phyloP scores from a whole-genome alignment of 2,888 invertebrate species.

The Ectemnius continuus region DNA sequence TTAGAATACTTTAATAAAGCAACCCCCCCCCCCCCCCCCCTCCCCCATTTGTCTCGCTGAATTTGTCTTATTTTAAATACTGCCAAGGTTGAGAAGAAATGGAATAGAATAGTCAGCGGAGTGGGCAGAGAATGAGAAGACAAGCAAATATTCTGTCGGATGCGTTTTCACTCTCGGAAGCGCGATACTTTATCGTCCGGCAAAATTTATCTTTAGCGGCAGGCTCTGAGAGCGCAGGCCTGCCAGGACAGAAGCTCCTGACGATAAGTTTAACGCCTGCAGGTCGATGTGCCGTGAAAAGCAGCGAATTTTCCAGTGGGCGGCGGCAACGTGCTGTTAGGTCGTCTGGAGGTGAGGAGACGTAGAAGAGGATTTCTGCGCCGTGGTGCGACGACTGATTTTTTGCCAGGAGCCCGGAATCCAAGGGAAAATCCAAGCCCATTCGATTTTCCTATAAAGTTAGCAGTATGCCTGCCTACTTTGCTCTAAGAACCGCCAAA shows the following conservation, averaged over 20 bases:
- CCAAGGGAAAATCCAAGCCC: slow-evolving; percentile 18
- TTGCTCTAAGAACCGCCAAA: slow-evolving; percentile 19
- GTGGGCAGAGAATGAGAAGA: slow-evolving; percentile 9
- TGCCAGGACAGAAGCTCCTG: slow-evolving; percentile 9
- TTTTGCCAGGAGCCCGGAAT: slow-evolving; percentile 6
- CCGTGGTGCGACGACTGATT: slow-evolving; percentile 1
- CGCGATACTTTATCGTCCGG: slow-evolving; percentile 50
- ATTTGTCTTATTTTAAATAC: no score
- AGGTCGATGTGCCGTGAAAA: slow-evolving; percentile 36
- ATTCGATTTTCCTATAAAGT: slow-evolving; percentile 39
- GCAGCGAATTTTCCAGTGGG: slow-evolving; percentile 41
- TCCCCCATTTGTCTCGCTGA: no score
- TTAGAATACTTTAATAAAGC: no score
- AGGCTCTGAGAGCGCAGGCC: slow-evolving; percentile 10
- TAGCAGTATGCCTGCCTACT: slow-evolving; percentile 9
- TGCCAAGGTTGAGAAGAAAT: neutral
- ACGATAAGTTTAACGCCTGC: slow-evolving; percentile 30
- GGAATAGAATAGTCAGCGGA: neutral
- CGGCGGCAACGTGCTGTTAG: slow-evolving; percentile 32
- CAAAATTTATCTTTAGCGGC: slow-evolving; percentile 57
- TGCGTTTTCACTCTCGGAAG: slow-evolving; percentile 36
- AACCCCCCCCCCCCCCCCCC: no score
- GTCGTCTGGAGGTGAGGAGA: slow-evolving; percentile 48
- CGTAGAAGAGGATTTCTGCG: slow-evolving; percentile 15
- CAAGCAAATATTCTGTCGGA: slow-evolving; percentile 47